phyloP scores from a whole-genome alignment of 2,888 invertebrate species.

The Griposia aprilina region DNA sequence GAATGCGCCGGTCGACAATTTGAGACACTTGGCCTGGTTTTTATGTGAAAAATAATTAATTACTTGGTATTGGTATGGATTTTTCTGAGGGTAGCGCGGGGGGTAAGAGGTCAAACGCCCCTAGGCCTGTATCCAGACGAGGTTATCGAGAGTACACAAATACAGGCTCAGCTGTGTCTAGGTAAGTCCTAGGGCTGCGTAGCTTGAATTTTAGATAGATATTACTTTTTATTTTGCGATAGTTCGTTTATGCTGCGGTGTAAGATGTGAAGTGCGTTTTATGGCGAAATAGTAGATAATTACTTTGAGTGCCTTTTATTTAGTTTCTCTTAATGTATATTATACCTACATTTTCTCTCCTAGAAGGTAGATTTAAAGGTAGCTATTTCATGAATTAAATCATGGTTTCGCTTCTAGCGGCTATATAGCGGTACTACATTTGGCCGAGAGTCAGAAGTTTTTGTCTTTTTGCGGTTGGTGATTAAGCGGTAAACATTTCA shows the following conservation, averaged over 20 bases:
- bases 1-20: slow-evolving; percentile 79
- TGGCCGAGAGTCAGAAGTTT: neutral
- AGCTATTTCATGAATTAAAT: too few species aligned
- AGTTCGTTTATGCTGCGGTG: neutral
- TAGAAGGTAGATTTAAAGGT: too few species aligned
- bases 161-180: slow-evolving; percentile 81
- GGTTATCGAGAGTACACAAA: slow-evolving; percentile 84
- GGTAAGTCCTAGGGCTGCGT: slow-evolving; percentile 68
- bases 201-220: neutral
- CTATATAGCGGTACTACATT: neutral
- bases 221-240: neutral
- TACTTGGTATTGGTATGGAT: slow-evolving; percentile 81
- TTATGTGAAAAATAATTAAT: slow-evolving; percentile 72
- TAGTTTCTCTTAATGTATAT: neutral
- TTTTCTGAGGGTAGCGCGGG: slow-evolving; percentile 83
- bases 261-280: neutral
- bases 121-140: slow-evolving; percentile 84
- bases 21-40: slow-evolving; percentile 70
- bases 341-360: too few species aligned
- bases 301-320: neutral
- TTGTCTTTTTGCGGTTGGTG: too few species aligned
- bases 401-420: too few species aligned
- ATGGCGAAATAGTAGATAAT: neutral
- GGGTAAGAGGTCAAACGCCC: slow-evolving; percentile 77
- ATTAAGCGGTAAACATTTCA: too few species aligned